Base-by-base conservation (phyloP, 2,113 vertebrate genomes). In the Pelvicachromis taeniatus region DNA sequence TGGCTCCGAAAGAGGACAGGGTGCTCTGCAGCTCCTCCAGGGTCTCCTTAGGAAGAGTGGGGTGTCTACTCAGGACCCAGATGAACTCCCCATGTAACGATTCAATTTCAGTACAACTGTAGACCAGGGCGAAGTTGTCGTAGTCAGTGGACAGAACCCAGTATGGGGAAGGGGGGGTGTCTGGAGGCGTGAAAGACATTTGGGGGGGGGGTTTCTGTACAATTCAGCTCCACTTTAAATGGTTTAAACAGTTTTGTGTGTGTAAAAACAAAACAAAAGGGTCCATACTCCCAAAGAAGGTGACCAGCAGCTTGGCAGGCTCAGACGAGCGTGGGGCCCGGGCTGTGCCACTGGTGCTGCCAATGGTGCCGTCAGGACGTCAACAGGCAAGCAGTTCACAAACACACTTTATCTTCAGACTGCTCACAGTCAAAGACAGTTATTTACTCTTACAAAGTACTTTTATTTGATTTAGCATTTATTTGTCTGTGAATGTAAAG, bases 101-200 rank as follows among this genome's bases (percentile, higher is more conserved):
- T 78, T 93, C 93, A 6, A 96, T 56, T 58, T 94, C 93, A 1
- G 93, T 95, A 86, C 97, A 98, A 92, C 97, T 97, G 90, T 97
- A 98, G 70, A 98, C 96, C 38, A 98, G 95, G 0, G 96, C 89
- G 17, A 97, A 97, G 93, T 92, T 96, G 65, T 96, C 94, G 0
- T 97, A 97, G 94, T 98, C 97, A 0, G 97, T 97, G 88, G 96
- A 95, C 90, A 98, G 83, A 38, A 98, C 95, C 97, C 97, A 97
- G 94, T 98, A 97, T 0, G 96, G 96, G 4, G 93, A 58, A 2
- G 94, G 88, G 1, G 96, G 96, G 87, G 96, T 90, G 85, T 92
- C 97, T 98, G 91, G 23, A 53, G 10, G 6, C 8, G 63, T n/a
- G 33, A 42, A 59, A 16, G 10, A 12, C 11, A 16, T 48, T 50